These are phyloP conservation scores for Eupithecia pulchellata DNA, from an alignment of 2,888 invertebrate species.

Conservation along the genomic window DNA sequence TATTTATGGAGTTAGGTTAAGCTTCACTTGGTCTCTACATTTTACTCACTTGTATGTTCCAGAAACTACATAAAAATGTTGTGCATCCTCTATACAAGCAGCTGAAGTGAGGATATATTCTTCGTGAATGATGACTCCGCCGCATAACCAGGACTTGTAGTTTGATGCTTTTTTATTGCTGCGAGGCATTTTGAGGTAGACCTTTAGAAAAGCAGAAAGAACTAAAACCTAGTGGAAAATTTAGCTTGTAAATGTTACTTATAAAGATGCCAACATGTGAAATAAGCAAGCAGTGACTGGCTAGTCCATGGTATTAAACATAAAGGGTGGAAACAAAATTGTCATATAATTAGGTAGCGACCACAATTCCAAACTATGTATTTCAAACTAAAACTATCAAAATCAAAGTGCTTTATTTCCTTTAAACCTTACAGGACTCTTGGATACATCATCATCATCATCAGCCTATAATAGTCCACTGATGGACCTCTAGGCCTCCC, in stretches of 20 bases:
- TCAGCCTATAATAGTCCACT: no score
- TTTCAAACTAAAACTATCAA: no score
- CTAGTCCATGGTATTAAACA: no score
- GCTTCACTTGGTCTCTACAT: background rate
- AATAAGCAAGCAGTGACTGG: no score
- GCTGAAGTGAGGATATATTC: slow-evolving; percentile 76
- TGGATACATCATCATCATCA: no score
- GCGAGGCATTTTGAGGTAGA: slow-evolving; percentile 68
- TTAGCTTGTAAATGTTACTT: no score
- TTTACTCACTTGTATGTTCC: slow-evolving; percentile 70
- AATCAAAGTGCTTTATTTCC: no score
- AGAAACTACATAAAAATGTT: slow-evolving; percentile 74
- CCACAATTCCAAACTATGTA: background rate
- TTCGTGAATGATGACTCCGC: slow-evolving; percentile 72
- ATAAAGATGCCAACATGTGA: no score
- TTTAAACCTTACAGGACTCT: no score
- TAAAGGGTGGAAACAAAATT: background rate
- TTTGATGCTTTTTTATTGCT: slow-evolving; percentile 58
- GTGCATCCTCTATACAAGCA: slow-evolving; percentile 74
- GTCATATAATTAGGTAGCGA: background rate
- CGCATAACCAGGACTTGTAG: slow-evolving; percentile 70
- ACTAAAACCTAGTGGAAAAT: background rate
- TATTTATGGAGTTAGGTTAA: no score
- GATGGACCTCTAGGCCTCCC: no score
- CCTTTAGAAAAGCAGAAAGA: slow-evolving; percentile 50